Conservation (phyloP, 2,888 invertebrate species). For the Luffia ferchaultella region DNA sequence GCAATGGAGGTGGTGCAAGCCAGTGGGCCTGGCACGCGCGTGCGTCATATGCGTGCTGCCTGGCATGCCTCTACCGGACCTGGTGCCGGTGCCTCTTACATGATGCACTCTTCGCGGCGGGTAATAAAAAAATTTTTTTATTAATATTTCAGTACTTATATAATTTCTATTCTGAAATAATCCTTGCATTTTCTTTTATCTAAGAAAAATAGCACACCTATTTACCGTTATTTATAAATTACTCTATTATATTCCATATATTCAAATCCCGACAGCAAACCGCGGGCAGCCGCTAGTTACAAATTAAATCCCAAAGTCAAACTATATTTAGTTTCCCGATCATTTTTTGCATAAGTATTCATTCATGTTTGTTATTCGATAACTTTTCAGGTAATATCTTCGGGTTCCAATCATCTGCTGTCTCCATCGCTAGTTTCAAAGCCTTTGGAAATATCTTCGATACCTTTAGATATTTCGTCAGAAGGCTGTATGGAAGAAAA, state of each 20-base stretch:
- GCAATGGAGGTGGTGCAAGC: slow-evolving; percentile 76
- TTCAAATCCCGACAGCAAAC: no score
- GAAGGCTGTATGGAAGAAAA: slow-evolving; percentile 36
- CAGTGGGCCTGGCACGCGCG: slow-evolving; percentile 71
- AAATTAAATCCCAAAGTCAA: no score
- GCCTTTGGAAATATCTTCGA: slow-evolving; percentile 53
- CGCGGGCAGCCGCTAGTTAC: no score
- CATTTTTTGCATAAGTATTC: no score
- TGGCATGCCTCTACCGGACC: slow-evolving; percentile 51
- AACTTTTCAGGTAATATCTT: slow-evolving; percentile 48
- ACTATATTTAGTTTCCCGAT: no score
- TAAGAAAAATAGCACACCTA: no score
- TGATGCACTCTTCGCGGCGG: slow-evolving; percentile 53
- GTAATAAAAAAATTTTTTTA: slow-evolving; percentile 29
- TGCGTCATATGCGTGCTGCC: slow-evolving; percentile 76
- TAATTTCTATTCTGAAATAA: no score
- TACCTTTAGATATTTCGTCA: slow-evolving; percentile 38
- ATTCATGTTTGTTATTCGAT: not conserved
- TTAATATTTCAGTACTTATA: no score
- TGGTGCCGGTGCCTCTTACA: slow-evolving; percentile 43
- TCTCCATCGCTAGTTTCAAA: slow-evolving; percentile 27
- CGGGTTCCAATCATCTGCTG: slow-evolving; percentile 44
- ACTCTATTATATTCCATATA: no score
- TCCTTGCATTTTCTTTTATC: no score
- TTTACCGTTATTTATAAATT: no score